These are phyloP conservation scores for Ganaspis brasiliensis DNA, from an alignment of 2,888 invertebrate genomes.

Conservation along the genomic window DNA sequence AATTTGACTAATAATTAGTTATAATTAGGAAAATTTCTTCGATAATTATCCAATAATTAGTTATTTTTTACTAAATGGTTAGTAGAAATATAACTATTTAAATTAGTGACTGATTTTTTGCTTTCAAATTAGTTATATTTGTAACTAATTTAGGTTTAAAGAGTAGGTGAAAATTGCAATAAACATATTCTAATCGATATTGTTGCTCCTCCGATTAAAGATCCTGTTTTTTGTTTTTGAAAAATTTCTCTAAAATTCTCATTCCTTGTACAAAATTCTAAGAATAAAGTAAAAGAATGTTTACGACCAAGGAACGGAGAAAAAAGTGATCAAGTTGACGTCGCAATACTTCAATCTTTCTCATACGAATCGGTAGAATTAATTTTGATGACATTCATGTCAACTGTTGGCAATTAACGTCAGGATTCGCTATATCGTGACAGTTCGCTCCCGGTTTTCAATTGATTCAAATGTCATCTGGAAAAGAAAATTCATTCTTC, in stretches of 20 bases:
- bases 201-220: too few species aligned
- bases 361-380: constrained; percentile 64
- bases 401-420: constrained; percentile 33
- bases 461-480: constrained; percentile 28
- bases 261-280: background rate
- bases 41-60: too few species aligned
- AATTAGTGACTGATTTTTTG: too few species aligned
- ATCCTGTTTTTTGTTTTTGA: too few species aligned
- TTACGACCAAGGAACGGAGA: constrained; percentile 67
- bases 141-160: too few species aligned
- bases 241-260: constrained; percentile 21
- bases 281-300: constrained; percentile 39
- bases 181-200: too few species aligned
- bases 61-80: too few species aligned
- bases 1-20: too few species aligned
- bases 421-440: constrained; percentile 23
- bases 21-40: too few species aligned
- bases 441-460: constrained; percentile 7
- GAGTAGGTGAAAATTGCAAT: too few species aligned
- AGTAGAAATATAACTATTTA: too few species aligned
- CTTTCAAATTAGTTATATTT: too few species aligned
- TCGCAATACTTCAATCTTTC: constrained; percentile 70
- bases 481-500: constrained; percentile 20
- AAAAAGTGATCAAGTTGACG: constrained; percentile 75
- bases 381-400: constrained; percentile 48